A percentile compares a stretch with the other conserved stretches of the same genome.
These are phyloP conservation scores for Sisyra terminalis DNA, from an alignment of 2,888 invertebrate species.

Conservation along the genomic window DNA sequence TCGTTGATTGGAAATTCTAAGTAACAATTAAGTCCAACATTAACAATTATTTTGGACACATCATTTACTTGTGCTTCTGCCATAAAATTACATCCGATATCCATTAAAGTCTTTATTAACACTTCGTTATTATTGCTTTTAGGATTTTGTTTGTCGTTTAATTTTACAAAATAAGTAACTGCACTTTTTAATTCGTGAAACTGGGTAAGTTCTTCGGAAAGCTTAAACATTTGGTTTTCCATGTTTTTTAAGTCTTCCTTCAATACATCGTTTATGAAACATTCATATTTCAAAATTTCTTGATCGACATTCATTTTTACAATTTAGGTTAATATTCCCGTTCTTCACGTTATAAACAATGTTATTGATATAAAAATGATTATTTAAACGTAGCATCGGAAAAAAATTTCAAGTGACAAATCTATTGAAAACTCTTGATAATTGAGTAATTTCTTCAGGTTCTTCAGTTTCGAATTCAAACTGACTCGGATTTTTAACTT, in stretches of 20 bases:
- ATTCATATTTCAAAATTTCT: conserved; percentile 34
- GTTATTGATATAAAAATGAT: too few relatives aligned
- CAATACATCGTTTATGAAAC: conserved; percentile 61
- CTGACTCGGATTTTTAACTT: too few relatives aligned
- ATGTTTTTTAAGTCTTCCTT: conserved; percentile 48
- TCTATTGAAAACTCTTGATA: too few relatives aligned
- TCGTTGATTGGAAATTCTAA: conserved; percentile 56
- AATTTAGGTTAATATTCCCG: too few relatives aligned
- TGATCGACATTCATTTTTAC: conserved; percentile 1
- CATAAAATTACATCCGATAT: conserved; percentile 73
- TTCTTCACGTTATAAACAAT: too few relatives aligned
- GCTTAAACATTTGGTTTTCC: conserved; percentile 37
- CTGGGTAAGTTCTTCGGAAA: conserved; percentile 53
- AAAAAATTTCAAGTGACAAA: too few relatives aligned
- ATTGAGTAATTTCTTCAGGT: too few relatives aligned
- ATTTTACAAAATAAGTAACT: conserved; percentile 39
- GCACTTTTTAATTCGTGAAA: conserved; percentile 54
- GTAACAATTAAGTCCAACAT: conserved; percentile 60
- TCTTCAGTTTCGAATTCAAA: too few relatives aligned
- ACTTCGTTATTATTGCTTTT: conserved; percentile 34
- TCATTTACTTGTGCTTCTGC: conserved; percentile 58
- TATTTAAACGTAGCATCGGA: too few relatives aligned
- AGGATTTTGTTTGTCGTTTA: not conserved
- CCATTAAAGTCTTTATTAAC: conserved; percentile 51
- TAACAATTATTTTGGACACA: conserved; percentile 45